phyloP scores from a whole-genome alignment of 2,888 invertebrate genomes.

The Erynnis tages region DNA sequence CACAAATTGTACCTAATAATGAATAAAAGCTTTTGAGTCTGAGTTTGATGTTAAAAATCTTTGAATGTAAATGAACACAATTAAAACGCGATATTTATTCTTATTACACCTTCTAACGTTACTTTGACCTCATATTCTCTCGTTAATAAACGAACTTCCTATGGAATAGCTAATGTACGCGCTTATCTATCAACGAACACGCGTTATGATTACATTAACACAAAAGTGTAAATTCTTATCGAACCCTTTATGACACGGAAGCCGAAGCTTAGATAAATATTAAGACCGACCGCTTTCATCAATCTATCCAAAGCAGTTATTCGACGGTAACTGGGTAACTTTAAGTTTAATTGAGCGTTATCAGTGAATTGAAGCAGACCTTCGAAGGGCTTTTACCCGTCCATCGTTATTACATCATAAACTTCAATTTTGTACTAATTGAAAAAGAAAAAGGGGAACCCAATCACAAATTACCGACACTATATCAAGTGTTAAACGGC shows the following conservation, averaged over 20 bases:
- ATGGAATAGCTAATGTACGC: too few species aligned
- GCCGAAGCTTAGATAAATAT: background rate
- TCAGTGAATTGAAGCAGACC: slow-evolving; percentile 40
- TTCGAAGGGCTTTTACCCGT: slow-evolving; percentile 32
- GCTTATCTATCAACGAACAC: background rate
- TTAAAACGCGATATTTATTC: too few species aligned
- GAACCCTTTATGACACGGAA: background rate
- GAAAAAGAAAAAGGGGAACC: slow-evolving; percentile 73
- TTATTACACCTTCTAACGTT: too few species aligned
- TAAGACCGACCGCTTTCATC: background rate
- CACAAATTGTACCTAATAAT: too few species aligned
- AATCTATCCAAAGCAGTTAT: background rate
- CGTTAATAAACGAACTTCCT: too few species aligned
- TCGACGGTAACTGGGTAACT: background rate
- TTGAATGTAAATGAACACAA: too few species aligned
- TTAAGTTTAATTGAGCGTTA: slow-evolving; percentile 47
- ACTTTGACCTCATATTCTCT: too few species aligned
- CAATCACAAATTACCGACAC: slow-evolving; percentile 77
- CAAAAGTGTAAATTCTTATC: background rate
- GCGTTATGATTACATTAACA: slow-evolving; percentile 1
- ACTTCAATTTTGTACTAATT: slow-evolving; percentile 74
- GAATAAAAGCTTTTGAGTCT: too few species aligned
- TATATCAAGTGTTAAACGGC: slow-evolving; percentile 80
- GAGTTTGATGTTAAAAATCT: too few species aligned
- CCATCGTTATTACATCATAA: slow-evolving; percentile 60